Evolutionary conservation across 2,113 vertebrate genomes (phyloP), one percentile per base, ranked within the genome.

Genomic region (Mirounga angustirostris): DNA sequence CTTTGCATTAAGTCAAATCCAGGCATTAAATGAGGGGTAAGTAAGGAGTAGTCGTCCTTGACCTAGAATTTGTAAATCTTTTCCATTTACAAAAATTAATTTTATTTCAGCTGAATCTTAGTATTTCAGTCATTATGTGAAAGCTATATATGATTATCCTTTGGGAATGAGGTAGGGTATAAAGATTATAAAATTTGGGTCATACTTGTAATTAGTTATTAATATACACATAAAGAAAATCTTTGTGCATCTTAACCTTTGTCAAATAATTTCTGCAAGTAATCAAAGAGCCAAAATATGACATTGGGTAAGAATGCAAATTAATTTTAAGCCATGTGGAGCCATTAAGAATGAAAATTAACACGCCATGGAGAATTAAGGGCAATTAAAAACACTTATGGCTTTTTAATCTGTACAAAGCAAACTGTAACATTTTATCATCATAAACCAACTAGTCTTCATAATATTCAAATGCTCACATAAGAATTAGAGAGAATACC

Each of bases 381-480:
- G 81, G 61, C 80, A 90, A 96, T 94, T 96, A 96, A 98, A 97
- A 96, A 94, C 92, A 98, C 82, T 92, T 95, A 94, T 0, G n/a
- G 33, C 86, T 95, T 96, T 95, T 94, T 96, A 96, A 97, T 95
- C 33, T 79, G 43, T 85, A 61, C 89, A 96, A 94, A 91, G 43
- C 24, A 96, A 97, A 83, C 52, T 82, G 36, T 93, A 97, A 87
- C 19, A 95, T 94, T 97, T 96, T 74, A 96, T 97, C 89, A 95
- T 95, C 87, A 85, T 76, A 94, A 94, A 96, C 74, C 43, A 94
- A 96, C 40, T 89, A 84, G 50, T 69, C 86, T 97, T 93, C 58
- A 79, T 90, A 96, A 89, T 90, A 90, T 61, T 95, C 96, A 97
- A 90, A 95, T 90, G n/a, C 19, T 89, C 74, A 95, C n/a, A 36